Conservation (phyloP, 2,888 invertebrate species). For the Desoria tigrina region DNA sequence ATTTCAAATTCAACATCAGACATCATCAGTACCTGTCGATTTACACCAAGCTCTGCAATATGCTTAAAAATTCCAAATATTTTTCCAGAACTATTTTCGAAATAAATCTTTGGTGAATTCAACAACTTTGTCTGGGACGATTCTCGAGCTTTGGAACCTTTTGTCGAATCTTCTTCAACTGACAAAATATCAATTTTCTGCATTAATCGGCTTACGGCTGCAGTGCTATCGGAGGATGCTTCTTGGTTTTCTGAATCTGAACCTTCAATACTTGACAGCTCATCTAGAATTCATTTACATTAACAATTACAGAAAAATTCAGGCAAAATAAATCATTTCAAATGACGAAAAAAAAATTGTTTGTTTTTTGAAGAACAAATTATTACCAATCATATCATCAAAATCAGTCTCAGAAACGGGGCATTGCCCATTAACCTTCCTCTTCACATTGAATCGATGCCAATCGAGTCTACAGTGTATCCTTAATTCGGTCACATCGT, state of each 20-base stretch:
- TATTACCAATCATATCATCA: conserved; percentile 59
- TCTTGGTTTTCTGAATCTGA: conserved; percentile 61
- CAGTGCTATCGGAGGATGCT: conserved; percentile 10
- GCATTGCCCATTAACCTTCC: conserved; percentile 65
- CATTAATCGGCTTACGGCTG: conserved; percentile 24
- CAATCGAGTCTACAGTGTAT: conserved; percentile 80
- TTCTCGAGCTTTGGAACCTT: neutral
- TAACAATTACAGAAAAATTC: too few species aligned
- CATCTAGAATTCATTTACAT: too few species aligned
- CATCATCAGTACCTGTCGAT: conserved; percentile 40
- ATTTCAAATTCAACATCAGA: neutral
- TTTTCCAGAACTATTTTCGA: conserved; percentile 68
- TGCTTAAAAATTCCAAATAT: conserved; percentile 75
- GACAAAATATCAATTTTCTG: conserved; percentile 20
- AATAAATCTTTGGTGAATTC: conserved; percentile 68
- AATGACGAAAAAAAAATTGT: conserved; percentile 8
- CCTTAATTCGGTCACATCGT: conserved; percentile 65
- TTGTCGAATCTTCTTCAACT: neutral
- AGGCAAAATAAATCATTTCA: neutral
- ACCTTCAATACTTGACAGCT: conserved; percentile 68
- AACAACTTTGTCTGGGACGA: conserved; percentile 14
- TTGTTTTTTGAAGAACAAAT: too few species aligned
- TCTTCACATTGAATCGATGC: conserved; percentile 80
- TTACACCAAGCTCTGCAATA: conserved; percentile 56
- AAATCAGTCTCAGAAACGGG: conserved; percentile 65